Conservation (phyloP, 2,797 vertebrate species). For the Falco biarmicus region DNA sequence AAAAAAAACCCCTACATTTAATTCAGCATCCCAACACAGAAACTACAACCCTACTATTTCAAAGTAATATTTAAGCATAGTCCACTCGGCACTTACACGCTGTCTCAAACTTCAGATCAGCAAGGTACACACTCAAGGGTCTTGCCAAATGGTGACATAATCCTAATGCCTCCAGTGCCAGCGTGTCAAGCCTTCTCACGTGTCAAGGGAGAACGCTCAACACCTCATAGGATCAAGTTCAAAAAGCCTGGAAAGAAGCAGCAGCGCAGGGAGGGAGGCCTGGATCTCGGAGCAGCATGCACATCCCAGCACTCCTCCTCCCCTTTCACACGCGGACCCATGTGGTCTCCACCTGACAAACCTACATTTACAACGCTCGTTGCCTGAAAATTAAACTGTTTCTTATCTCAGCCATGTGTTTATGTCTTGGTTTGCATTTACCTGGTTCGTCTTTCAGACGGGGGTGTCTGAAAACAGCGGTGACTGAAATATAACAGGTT, state of each 20-base stretch:
- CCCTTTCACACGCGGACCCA: conserved; percentile 11
- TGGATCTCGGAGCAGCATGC: not conserved
- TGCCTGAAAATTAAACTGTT: conserved; percentile 18
- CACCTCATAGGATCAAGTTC: not conserved
- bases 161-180: conserved; percentile 3
- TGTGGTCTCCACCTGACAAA: conserved; percentile 56
- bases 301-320: not conserved
- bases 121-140: not conserved
- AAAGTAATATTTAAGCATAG: not conserved
- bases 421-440: not conserved
- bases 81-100: not conserved
- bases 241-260: conserved; percentile 1
- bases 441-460: not conserved
- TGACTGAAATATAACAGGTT: not conserved
- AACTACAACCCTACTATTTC: not conserved
- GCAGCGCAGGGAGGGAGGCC: not conserved
- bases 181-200: not conserved
- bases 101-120: not conserved
- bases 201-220: not conserved
- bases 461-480: not conserved
- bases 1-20: not conserved
- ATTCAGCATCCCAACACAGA: not conserved
- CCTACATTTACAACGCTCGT: not conserved
- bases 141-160: conserved; percentile 21
- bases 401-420: not conserved